Evolutionary conservation across 2,797 vertebrate genomes (phyloP).

Genomic region (Enteromius viviparus): DNA sequence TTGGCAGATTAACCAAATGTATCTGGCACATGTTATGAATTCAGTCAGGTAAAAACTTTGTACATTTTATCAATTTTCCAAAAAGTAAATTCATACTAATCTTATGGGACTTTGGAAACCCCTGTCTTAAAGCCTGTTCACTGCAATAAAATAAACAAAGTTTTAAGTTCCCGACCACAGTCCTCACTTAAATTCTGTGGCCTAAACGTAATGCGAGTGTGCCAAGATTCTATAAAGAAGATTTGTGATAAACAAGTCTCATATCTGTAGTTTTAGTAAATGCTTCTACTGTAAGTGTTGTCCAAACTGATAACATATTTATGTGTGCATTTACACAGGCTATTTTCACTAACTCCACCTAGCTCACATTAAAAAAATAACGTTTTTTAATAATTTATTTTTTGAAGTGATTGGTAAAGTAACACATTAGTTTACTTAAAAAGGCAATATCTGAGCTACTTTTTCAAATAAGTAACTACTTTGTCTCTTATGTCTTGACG

Average conservation of each 20-base stretch:
- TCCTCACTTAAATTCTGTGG: background rate
- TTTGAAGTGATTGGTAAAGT: no score
- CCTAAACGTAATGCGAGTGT: background rate
- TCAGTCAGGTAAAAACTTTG: background rate
- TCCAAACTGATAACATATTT: background rate
- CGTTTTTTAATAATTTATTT: no score
- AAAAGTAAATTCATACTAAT: background rate
- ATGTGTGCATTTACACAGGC: background rate
- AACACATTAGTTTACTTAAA: no score
- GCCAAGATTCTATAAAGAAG: background rate
- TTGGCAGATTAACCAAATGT: background rate
- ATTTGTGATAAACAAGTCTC: background rate
- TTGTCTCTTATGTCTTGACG: no score
- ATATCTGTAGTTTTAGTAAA: background rate
- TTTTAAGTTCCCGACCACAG: background rate
- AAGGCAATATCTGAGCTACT: no score
- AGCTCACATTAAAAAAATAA: background rate
- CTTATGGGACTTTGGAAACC: background rate
- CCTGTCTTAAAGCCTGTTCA: background rate
- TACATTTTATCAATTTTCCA: background rate
- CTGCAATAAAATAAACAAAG: background rate
- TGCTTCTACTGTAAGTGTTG: background rate
- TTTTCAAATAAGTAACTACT: no score
- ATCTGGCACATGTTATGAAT: background rate
- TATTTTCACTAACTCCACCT: background rate